Evolutionary conservation across 37 sponge, comb jelly and placozoan genomes (phyloP), one percentile per base, ranked within the genome.

Genomic region (Aplysina aerophoba): DNA sequence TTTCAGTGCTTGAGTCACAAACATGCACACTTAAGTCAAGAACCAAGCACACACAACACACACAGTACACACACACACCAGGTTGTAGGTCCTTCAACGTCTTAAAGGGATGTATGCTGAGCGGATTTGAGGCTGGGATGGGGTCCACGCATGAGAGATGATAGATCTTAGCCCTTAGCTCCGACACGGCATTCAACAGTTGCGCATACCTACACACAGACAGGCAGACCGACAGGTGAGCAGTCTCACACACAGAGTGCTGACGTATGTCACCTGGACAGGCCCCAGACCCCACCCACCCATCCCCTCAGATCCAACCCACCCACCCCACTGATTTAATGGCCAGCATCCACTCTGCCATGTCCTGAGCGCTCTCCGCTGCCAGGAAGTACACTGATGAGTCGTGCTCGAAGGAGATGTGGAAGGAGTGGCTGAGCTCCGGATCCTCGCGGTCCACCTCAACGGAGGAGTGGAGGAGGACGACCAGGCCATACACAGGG

Each of bases 321-420:
- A 71, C 73, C 21, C 37, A 71, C 73, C 37, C 37, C 37, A 71
- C 73, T 31, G 73, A 71, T 71, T 33, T 25, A 5, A 71, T 27
- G 5, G 73, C 73, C 37, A 71, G 34, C 31, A 71, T 33, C 73
- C 73, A 71, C 73, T 28, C 34, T 6, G 30, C 12, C 73, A 71
- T 71, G 2, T 71, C 73, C 11, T 71, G 36, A 5, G 73, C 31
- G 21, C 4, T 36, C 37, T 71, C 73, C 1, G 73, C 73, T 35
- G 73, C 73, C 73, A 71, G 30, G 37, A 31, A 36, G 37, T 71
- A 71, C 20, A 71, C 37, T 0, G 36, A 31, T 3, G 36, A 31
- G 73, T 71, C 73, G 4, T 71, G 37, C 37, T 71, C 37, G 11
- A 71, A 71, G 34, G 73, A 28, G 73, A 71, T 27, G n/a, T 12